Conservation (phyloP, 2,113 vertebrate species). For the Colossoma macropomum region DNA sequence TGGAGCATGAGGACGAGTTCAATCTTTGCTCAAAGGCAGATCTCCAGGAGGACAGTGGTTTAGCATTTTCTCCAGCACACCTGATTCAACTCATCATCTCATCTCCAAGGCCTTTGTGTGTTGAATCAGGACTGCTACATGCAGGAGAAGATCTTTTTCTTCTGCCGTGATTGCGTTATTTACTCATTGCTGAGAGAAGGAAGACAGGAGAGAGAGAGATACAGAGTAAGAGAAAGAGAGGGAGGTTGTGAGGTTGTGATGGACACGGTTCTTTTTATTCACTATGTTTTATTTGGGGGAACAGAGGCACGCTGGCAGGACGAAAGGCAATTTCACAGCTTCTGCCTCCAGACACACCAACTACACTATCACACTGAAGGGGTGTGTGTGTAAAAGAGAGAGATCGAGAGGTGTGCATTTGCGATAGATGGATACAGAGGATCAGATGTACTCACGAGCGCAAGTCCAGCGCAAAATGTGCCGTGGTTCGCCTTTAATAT, state of each 20-base stretch:
- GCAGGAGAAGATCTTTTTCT: too few species aligned
- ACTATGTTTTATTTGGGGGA: slow-evolving; percentile 35
- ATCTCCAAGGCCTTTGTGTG: too few species aligned
- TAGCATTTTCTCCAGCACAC: too few species aligned
- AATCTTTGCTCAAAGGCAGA: too few species aligned
- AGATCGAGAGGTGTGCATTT: not conserved
- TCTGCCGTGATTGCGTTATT: too few species aligned
- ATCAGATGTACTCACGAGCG: not conserved
- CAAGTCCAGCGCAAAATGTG: not conserved
- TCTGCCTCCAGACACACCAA: slow-evolving; percentile 49
- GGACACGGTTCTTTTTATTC: slow-evolving; percentile 29
- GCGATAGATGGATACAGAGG: not conserved
- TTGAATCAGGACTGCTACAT: too few species aligned
- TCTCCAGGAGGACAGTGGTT: too few species aligned
- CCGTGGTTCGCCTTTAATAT: too few species aligned
- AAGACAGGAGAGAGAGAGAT: not conserved
- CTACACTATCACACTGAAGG: not conserved
- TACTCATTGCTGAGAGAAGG: not conserved
- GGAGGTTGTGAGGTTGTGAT: slow-evolving; percentile 19
- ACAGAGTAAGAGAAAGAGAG: not conserved
- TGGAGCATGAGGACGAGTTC: too few species aligned
- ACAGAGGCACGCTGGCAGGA: slow-evolving; percentile 32
- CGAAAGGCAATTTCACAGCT: slow-evolving; percentile 59
- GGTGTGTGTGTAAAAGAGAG: not conserved
- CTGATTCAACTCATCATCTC: too few species aligned